Conservation (phyloP, 2,797 vertebrate species). For the Clarias fuscus region DNA sequence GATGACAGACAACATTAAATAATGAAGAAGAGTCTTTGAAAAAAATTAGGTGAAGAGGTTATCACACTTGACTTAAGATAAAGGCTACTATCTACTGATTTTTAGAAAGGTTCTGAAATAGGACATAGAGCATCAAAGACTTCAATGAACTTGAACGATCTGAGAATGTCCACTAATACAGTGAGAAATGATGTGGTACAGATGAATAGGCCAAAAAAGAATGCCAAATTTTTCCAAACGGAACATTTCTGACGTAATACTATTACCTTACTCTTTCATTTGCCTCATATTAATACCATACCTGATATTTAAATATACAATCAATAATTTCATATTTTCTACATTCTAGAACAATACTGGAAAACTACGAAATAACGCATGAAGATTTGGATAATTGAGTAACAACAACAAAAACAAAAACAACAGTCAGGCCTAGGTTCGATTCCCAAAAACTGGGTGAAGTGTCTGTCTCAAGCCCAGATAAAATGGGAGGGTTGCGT, state of each 20-base stretch:
- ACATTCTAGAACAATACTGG: too few relatives aligned
- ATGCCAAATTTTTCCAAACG: not conserved
- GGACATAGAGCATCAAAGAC: not conserved
- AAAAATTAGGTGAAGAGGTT: not conserved
- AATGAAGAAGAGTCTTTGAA: not conserved
- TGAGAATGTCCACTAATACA: not conserved
- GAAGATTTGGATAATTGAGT: too few relatives aligned
- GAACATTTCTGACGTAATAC: not conserved
- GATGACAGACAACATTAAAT: not conserved
- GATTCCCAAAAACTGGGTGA: too few relatives aligned
- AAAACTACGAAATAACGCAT: too few relatives aligned
- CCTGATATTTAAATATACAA: too few relatives aligned
- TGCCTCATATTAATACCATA: not conserved
- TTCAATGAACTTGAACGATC: not conserved
- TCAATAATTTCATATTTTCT: too few relatives aligned
- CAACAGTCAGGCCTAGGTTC: too few relatives aligned
- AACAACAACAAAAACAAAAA: too few relatives aligned
- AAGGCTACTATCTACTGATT: not conserved
- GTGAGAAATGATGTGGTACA: not conserved
- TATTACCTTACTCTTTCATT: not conserved
- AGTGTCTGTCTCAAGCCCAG: too few relatives aligned
- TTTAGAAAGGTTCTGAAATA: not conserved
- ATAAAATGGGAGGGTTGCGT: too few relatives aligned
- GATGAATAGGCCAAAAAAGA: not conserved
- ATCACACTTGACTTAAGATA: not conserved